Conservation (phyloP, 2,888 invertebrate species). For the Scotopteryx bipunctaria region DNA sequence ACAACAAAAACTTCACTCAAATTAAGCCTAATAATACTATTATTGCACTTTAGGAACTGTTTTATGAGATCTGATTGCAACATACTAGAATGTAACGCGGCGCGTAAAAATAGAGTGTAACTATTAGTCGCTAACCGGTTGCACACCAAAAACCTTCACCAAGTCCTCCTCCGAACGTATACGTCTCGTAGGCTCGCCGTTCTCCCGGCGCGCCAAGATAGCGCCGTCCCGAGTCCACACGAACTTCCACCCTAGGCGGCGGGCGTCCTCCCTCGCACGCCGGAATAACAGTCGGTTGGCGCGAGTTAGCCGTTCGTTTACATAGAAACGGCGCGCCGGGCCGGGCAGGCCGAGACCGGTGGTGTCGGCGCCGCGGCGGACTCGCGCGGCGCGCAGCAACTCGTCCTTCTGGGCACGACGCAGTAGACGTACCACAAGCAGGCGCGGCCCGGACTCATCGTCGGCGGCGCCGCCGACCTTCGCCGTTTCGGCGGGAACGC, state of each 20-base stretch:
- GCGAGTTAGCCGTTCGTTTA: constrained; percentile 10
- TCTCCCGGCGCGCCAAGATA: not conserved
- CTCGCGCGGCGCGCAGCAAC: not conserved
- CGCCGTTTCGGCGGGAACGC: too few relatives aligned
- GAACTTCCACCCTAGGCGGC: constrained; percentile 4
- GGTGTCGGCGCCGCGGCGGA: constrained; percentile 5
- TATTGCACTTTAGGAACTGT: too few relatives aligned
- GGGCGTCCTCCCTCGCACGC: not conserved
- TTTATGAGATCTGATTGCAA: too few relatives aligned
- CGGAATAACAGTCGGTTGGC: constrained; percentile 3
- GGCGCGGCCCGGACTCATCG: not conserved
- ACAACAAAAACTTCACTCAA: too few relatives aligned
- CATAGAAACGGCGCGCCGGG: constrained; percentile 17
- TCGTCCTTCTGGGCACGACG: not conserved
- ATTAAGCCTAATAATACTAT: too few relatives aligned
- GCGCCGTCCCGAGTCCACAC: constrained; percentile 10
- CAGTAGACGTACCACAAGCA: constrained; percentile 2
- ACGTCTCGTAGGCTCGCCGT: constrained; percentile 5
- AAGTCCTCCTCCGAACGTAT: constrained; percentile 1
- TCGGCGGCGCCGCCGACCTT: not conserved
- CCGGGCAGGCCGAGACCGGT: constrained; percentile 8
- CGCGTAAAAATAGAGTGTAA: not conserved
- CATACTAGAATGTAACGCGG: too few relatives aligned
- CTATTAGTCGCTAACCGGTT: not conserved
- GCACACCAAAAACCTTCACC: not conserved